Evolutionary conservation across 2,888 invertebrate genomes (phyloP).

Genomic region (Drosophila anomalipes): DNA sequence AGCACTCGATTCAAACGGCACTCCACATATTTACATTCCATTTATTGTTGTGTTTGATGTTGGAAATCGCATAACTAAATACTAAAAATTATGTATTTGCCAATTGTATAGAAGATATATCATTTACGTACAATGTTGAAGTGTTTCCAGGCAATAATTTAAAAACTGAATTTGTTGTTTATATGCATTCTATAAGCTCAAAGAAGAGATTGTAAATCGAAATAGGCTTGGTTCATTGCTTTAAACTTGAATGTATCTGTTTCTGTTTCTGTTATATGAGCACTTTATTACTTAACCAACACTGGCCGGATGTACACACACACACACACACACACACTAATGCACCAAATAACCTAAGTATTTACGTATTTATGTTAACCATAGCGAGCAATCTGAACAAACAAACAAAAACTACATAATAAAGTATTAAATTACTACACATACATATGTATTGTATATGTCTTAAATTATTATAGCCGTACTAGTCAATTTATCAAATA

Average conservation of each 20-base stretch:
- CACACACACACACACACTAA: slow-evolving; percentile 56
- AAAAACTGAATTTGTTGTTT: slow-evolving; percentile 25
- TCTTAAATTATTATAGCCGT: slow-evolving; percentile 64
- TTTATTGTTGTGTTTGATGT: slow-evolving; percentile 64
- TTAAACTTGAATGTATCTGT: slow-evolving; percentile 28
- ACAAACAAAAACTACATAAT: slow-evolving; percentile 22
- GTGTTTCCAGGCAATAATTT: slow-evolving; percentile 35
- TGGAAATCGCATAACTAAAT: slow-evolving; percentile 52
- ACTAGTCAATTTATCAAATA: slow-evolving; percentile 76
- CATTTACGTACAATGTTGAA: slow-evolving; percentile 33
- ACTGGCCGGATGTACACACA: slow-evolving; percentile 55
- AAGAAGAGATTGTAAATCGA: slow-evolving; percentile 35
- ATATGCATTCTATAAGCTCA: slow-evolving; percentile 15
- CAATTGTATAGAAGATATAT: slow-evolving; percentile 49
- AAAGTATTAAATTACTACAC: slow-evolving; percentile 63
- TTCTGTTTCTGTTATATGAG: slow-evolving; percentile 22
- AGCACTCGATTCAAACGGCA: slow-evolving; percentile 17
- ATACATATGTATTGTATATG: slow-evolving; percentile 46
- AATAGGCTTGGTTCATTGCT: slow-evolving; percentile 31
- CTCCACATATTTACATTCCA: slow-evolving; percentile 61
- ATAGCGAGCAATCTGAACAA: slow-evolving; percentile 59
- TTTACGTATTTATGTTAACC: slow-evolving; percentile 50
- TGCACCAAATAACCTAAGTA: slow-evolving; percentile 58
- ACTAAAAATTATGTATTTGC: slow-evolving; percentile 39
- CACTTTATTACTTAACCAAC: slow-evolving; percentile 42